A percentile compares a stretch with the other conserved stretches of the same genome.
Evolutionary conservation across 2,888 invertebrate genomes (phyloP).

Genomic region (Ecliptopera silaceata): DNA sequence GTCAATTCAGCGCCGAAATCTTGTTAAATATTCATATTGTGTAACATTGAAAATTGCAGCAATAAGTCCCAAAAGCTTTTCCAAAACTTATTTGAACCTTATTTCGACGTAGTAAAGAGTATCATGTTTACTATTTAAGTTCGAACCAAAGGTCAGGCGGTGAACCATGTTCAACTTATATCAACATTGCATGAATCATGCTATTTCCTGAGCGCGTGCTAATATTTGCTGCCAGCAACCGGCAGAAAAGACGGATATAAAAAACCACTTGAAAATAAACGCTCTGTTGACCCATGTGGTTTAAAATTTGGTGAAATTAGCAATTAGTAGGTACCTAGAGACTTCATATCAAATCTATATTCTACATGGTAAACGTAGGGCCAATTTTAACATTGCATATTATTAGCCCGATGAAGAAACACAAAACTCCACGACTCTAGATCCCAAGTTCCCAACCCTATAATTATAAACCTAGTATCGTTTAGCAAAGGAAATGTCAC

Average conservation of each 20-base stretch:
- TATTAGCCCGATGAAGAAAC: not conserved
- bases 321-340: not conserved
- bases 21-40: slow-evolving; percentile 22
- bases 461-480: slow-evolving; percentile 26
- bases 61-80: not conserved
- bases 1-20: slow-evolving; percentile 15
- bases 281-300: not conserved
- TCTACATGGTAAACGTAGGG: no score
- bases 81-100: slow-evolving; percentile 26
- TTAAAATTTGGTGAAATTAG: not conserved
- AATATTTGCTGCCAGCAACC: not conserved
- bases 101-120: slow-evolving; percentile 18
- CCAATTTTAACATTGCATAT: no score
- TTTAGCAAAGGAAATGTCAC: slow-evolving; percentile 52
- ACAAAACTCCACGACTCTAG: no score
- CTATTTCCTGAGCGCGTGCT: slow-evolving; percentile 31
- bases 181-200: slow-evolving; percentile 38
- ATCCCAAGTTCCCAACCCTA: slow-evolving; percentile 3
- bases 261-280: not conserved
- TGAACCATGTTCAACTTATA: slow-evolving; percentile 27
- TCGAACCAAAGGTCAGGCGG: slow-evolving; percentile 32
- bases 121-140: slow-evolving; percentile 15
- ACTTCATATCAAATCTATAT: not conserved
- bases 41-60: slow-evolving; percentile 30
- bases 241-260: slow-evolving; percentile 7